Evolutionary conservation across 2,113 vertebrate species (phyloP).

Genomic region (Callaeas wilsoni): DNA sequence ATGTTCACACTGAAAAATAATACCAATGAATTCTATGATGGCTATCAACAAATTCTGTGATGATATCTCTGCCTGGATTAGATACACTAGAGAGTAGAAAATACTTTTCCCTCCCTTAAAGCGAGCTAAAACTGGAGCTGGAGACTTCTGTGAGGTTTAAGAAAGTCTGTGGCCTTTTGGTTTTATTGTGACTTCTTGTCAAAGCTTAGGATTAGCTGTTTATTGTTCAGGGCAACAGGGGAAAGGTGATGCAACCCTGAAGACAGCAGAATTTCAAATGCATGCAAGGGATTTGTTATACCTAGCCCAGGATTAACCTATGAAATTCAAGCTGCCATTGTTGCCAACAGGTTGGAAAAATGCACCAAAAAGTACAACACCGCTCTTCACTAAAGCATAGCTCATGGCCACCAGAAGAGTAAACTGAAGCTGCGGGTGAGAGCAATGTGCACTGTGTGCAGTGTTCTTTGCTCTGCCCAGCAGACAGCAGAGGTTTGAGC

Average conservation of each 20-base stretch:
- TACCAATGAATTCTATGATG: not conserved
- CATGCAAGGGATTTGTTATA: not conserved
- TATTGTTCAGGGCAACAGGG: not conserved
- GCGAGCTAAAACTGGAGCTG: not conserved
- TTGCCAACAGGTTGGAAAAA: not conserved
- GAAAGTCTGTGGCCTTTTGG: not conserved
- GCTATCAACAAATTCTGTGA: not conserved
- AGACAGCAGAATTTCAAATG: not conserved
- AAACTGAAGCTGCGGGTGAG: not conserved
- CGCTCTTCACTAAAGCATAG: not conserved
- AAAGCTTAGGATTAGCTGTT: not conserved
- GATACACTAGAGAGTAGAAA: not conserved
- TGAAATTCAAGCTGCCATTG: not conserved
- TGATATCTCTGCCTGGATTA: not conserved
- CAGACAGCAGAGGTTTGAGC: not conserved
- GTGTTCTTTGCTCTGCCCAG: not conserved
- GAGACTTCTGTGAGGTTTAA: not conserved
- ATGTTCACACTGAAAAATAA: not conserved
- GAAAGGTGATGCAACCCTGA: not conserved
- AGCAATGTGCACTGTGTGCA: not conserved
- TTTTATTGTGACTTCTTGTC: not conserved
- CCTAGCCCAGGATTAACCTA: not conserved
- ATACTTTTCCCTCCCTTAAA: not conserved
- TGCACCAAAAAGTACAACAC: not conserved
- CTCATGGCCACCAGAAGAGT: not conserved